phyloP scores from a whole-genome alignment of 2,113 vertebrate genomes.

The Colius striatus region DNA sequence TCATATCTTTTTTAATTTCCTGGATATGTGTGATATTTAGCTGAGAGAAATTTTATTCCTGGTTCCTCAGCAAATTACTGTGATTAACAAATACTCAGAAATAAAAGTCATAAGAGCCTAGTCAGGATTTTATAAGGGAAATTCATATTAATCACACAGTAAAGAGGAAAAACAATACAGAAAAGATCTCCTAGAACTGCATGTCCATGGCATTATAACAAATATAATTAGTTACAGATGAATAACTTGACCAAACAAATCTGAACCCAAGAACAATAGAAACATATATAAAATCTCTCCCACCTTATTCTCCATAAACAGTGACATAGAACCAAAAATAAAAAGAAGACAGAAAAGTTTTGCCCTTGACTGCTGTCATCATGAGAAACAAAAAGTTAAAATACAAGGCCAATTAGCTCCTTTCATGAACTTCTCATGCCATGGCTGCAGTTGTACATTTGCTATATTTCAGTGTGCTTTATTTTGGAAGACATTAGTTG shows the following conservation, averaged over 20 bases:
- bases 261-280: neutral
- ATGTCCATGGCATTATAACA: neutral
- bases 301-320: neutral
- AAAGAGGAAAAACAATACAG: neutral
- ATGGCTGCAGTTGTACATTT: neutral
- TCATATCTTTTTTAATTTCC: neutral
- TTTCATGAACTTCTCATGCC: neutral
- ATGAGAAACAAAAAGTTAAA: neutral
- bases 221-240: constrained; percentile 26
- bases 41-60: neutral
- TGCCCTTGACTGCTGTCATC: neutral
- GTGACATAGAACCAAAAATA: neutral
- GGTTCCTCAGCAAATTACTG: neutral
- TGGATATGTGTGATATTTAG: neutral
- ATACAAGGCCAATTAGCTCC: neutral
- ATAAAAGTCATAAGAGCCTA: neutral
- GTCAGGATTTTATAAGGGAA: neutral
- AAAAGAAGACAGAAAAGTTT: neutral
- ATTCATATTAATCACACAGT: neutral
- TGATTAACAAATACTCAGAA: neutral
- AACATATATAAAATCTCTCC: neutral
- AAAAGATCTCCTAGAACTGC: neutral
- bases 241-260: neutral
- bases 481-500: neutral
- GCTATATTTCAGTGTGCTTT: neutral